These are phyloP conservation scores for Redunca redunca DNA, from an alignment of 2,113 vertebrate species.

Conservation along the genomic window DNA sequence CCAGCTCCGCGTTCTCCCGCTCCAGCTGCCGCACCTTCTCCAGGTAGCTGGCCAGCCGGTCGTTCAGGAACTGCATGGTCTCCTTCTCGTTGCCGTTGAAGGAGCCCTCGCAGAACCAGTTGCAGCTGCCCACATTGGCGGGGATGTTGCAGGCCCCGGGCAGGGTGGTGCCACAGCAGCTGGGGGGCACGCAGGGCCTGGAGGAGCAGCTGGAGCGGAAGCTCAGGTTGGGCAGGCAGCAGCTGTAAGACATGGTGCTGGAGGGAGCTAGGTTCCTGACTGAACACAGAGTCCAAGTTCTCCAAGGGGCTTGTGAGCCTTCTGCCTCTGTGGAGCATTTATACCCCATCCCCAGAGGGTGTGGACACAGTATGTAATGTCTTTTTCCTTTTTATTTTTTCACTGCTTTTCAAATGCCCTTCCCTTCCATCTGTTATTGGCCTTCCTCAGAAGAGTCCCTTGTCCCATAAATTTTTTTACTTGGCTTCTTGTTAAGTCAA, in stretches of 20 bases:
- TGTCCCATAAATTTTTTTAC: conserved; percentile 68
- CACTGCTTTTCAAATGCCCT: conserved; percentile 40
- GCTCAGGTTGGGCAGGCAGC: conserved; percentile 25
- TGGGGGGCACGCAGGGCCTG: conserved; percentile 12
- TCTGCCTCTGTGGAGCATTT: conserved; percentile 27
- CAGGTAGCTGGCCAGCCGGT: conserved; percentile 82
- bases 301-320: background rate
- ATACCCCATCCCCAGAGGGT: conserved; percentile 61
- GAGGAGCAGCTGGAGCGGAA: conserved; percentile 9
- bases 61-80: conserved; percentile 85
- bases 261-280: rapidly evolving
- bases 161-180: conserved; percentile 18
- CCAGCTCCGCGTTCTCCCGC: conserved; percentile 76
- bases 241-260: conserved; percentile 34
- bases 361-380: conserved; percentile 42
- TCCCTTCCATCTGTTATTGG: conserved; percentile 53
- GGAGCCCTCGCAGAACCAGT: conserved; percentile 27
- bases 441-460: conserved; percentile 59
- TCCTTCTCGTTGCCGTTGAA: conserved; percentile 74
- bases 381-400: conserved; percentile 56
- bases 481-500: conserved; percentile 71
- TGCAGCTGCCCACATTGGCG: background rate
- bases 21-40: conserved; percentile 79
- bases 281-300: background rate
- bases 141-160: conserved; percentile 43